phyloP scores from a whole-genome alignment of 2,113 vertebrate genomes.

The Odontophorus gujanensis region DNA sequence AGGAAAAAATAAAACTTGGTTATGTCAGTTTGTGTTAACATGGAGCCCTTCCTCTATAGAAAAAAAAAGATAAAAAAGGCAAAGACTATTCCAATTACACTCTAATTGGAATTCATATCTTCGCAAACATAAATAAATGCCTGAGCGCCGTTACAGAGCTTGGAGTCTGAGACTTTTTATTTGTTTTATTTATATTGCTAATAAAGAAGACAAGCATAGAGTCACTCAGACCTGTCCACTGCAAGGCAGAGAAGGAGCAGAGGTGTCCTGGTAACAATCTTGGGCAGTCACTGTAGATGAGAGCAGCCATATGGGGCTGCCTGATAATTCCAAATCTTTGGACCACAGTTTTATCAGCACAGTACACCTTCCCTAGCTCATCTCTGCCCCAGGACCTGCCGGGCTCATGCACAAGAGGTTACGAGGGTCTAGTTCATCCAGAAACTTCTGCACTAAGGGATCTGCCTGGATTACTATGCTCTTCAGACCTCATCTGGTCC shows the following conservation, averaged over 20 bases:
- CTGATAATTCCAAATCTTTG: neutral
- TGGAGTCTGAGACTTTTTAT: neutral
- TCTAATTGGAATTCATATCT: neutral
- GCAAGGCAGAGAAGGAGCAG: neutral
- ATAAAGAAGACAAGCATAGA: neutral
- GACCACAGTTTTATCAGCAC: too few species aligned
- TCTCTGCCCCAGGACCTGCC: neutral
- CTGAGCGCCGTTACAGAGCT: neutral
- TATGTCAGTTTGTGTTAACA: neutral
- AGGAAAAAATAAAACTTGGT: neutral
- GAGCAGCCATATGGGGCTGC: neutral
- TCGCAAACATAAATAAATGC: neutral
- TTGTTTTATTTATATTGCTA: neutral
- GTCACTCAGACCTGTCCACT: neutral
- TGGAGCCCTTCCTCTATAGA: neutral
- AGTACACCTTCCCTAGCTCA: neutral
- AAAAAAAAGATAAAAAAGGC: neutral
- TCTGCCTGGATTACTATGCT: neutral
- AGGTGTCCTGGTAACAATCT: neutral
- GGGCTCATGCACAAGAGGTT: fast-evolving
- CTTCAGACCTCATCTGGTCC: fast-evolving
- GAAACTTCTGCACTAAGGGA: neutral
- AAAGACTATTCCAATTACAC: neutral
- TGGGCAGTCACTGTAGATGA: neutral
- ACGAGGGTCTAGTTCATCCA: neutral